phyloP scores from a whole-genome alignment of 35 echinoderm and acorn worm genomes.

The Apostichopus parvimensis region DNA sequence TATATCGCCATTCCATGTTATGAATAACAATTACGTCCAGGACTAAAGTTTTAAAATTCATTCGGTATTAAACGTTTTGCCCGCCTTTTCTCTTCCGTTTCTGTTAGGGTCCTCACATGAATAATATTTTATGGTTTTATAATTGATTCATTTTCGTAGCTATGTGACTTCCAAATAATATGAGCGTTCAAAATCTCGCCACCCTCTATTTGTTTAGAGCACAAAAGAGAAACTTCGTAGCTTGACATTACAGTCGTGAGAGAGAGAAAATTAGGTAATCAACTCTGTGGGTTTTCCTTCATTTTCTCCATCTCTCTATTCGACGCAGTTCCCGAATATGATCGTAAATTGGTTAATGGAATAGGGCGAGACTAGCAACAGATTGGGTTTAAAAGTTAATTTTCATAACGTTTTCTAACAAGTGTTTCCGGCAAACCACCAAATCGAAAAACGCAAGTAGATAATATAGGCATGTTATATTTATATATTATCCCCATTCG shows the following conservation, averaged over 20 bases:
- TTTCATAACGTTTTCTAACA: conserved; percentile 17
- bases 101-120: conserved; percentile 33
- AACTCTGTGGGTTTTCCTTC: background rate
- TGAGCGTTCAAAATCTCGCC: background rate
- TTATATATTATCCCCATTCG: background rate
- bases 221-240: background rate
- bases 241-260: background rate
- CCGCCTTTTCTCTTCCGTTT: background rate
- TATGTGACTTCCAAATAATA: conserved; percentile 7
- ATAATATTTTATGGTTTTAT: conserved; percentile 48
- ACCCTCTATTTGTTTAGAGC: conserved; percentile 28
- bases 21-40: background rate
- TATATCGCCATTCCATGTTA: background rate
- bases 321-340: conserved; percentile 16
- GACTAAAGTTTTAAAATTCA: conserved; percentile 12
- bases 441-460: background rate
- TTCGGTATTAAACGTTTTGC: background rate
- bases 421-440: background rate
- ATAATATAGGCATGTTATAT: background rate
- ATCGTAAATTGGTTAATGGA: conserved; percentile 33
- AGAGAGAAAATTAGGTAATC: conserved; percentile 7
- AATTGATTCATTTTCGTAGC: conserved; percentile 35
- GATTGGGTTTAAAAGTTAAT: conserved; percentile 50
- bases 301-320: background rate
- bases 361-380: conserved; percentile 12